These are phyloP conservation scores for Leptopterna dolabrata DNA, from an alignment of 2,888 invertebrate species.

Conservation along the genomic window DNA sequence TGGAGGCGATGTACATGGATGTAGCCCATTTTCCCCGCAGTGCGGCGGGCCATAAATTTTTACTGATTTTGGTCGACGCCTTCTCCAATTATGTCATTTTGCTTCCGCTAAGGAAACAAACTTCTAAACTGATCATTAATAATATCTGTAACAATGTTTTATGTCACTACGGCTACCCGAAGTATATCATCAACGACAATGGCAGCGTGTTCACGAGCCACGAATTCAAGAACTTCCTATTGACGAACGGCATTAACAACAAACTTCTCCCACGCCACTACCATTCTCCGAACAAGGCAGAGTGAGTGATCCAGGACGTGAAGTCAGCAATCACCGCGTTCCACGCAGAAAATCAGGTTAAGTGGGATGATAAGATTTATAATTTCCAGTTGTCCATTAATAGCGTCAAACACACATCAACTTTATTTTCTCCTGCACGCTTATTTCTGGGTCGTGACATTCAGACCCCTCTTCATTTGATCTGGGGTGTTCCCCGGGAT, in stretches of 20 bases:
- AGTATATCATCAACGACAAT: neutral
- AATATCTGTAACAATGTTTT: neutral
- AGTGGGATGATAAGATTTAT: neutral
- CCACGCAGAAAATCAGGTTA: neutral
- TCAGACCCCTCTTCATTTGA: neutral
- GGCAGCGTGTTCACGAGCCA: neutral
- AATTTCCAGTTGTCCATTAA: neutral
- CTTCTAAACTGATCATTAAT: neutral
- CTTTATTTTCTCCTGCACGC: neutral
- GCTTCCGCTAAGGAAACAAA: neutral
- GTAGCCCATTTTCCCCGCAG: neutral
- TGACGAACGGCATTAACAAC: neutral
- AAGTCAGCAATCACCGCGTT: neutral
- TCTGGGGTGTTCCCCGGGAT: neutral
- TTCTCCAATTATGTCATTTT: neutral
- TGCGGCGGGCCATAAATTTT: neutral
- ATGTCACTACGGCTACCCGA: neutral
- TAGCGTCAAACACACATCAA: neutral
- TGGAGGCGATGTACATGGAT: neutral
- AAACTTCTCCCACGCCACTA: neutral
- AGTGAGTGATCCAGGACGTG: neutral
- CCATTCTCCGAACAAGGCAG: neutral
- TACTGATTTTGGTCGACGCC: neutral
- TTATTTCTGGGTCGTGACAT: neutral
- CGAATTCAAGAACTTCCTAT: neutral